Evolutionary conservation across 2,797 vertebrate species (phyloP).

Genomic region (Atherinosoma microstoma): DNA sequence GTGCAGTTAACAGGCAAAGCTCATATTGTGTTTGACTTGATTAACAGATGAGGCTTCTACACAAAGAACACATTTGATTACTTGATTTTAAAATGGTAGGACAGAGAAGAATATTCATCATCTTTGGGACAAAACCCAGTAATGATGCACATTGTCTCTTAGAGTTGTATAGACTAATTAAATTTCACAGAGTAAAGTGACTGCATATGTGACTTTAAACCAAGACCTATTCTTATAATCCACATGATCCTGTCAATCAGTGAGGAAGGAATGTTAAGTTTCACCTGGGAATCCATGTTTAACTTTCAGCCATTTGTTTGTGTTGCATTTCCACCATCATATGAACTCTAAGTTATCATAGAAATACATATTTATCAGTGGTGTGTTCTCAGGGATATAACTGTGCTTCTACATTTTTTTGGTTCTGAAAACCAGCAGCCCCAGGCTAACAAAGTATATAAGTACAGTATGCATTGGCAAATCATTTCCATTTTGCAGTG

Average conservation of each 20-base stretch:
- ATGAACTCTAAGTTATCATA: conserved; percentile 4
- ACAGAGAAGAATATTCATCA: background rate
- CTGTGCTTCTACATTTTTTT: conserved; percentile 7
- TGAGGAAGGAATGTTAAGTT: background rate
- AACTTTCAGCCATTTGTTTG: background rate
- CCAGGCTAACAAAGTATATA: conserved; percentile 24
- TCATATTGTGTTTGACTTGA: background rate
- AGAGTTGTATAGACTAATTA: background rate
- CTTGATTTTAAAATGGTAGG: background rate
- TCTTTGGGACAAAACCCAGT: background rate
- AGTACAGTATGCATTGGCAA: conserved; percentile 32
- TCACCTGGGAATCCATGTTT: background rate
- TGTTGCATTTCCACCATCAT: conserved; percentile 1
- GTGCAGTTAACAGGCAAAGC: background rate
- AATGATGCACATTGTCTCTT: background rate
- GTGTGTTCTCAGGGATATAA: conserved; percentile 8
- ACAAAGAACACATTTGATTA: background rate
- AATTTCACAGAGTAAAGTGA: background rate
- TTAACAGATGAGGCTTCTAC: background rate
- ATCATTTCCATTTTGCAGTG: conserved; percentile 38
- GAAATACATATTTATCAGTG: conserved; percentile 5
- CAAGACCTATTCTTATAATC: background rate
- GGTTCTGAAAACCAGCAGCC: conserved; percentile 30
- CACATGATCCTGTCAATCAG: background rate
- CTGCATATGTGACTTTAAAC: background rate